These are phyloP conservation scores for Pterocles burchelli DNA, from an alignment of 2,113 vertebrate species.

Conservation along the genomic window DNA sequence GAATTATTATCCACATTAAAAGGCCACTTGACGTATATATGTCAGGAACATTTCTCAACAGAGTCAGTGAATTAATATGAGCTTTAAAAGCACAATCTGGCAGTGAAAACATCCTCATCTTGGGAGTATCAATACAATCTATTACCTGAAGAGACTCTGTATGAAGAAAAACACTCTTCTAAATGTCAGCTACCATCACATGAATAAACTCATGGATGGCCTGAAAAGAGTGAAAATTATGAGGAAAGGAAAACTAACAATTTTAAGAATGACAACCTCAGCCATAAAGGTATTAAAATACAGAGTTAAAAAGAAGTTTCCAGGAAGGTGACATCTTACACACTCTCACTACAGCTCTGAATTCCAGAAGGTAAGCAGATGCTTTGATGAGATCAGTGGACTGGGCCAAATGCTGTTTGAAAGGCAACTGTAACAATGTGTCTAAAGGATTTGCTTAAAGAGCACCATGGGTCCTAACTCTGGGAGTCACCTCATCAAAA, in stretches of 20 bases:
- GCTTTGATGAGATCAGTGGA: not conserved
- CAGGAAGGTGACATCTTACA: not conserved
- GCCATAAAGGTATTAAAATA: not conserved
- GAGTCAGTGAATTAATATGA: not conserved
- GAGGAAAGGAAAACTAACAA: not conserved
- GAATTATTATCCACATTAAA: not conserved
- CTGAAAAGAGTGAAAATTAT: not conserved
- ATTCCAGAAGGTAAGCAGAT: not conserved
- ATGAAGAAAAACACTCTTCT: not conserved
- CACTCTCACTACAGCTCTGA: not conserved
- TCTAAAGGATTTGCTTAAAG: not conserved
- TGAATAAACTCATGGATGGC: not conserved
- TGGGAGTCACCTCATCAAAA: not conserved
- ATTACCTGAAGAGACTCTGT: not conserved
- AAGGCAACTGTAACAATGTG: not conserved
- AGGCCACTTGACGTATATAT: not conserved
- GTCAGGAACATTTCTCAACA: not conserved
- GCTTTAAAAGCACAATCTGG: not conserved
- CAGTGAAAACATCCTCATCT: not conserved
- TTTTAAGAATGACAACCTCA: not conserved
- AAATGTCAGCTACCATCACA: not conserved
- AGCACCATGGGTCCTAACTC: not conserved
- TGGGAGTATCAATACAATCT: not conserved
- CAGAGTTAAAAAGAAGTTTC: not conserved
- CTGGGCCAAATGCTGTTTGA: not conserved